phyloP scores from a whole-genome alignment of 2,888 invertebrate genomes.

The Phengaris arion region DNA sequence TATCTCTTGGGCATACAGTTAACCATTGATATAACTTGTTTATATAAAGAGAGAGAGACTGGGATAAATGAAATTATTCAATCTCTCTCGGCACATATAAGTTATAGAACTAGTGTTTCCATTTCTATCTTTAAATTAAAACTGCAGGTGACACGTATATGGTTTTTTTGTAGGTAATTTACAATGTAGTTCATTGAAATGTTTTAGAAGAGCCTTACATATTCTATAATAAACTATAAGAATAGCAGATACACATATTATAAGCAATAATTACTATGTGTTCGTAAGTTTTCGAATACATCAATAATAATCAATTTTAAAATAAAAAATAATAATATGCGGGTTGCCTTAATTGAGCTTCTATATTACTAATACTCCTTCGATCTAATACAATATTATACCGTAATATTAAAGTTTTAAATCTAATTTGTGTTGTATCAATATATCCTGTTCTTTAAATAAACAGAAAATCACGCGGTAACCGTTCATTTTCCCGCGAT shows the following conservation, averaged over 20 bases:
- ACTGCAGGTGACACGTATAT: background rate
- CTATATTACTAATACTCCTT: constrained; percentile 11
- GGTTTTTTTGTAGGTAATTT: constrained; percentile 15
- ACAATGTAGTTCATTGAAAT: background rate
- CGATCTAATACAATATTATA: background rate
- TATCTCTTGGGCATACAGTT: background rate
- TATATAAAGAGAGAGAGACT: no score
- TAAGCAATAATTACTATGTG: constrained; percentile 13
- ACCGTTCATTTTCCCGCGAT: no score
- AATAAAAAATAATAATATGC: constrained; percentile 7
- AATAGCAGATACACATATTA: background rate
- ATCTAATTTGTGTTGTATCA: constrained; percentile 2
- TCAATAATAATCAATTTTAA: background rate
- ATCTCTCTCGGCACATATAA: no score
- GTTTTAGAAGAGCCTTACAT: constrained; percentile 2
- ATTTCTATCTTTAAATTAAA: constrained; percentile 8
- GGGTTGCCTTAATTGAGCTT: constrained; percentile 26
- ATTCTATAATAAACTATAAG: background rate
- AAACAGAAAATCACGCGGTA: no score
- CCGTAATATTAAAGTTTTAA: constrained; percentile 9
- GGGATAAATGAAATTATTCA: no score
- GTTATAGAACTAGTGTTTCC: background rate
- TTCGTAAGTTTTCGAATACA: constrained; percentile 14
- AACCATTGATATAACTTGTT: background rate
- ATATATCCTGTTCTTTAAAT: background rate